A percentile compares a stretch with the other conserved stretches of the same genome.
Evolutionary conservation across 1,140 invertebrate species (phyloP).

Genomic region (Papilio aristodemus): DNA sequence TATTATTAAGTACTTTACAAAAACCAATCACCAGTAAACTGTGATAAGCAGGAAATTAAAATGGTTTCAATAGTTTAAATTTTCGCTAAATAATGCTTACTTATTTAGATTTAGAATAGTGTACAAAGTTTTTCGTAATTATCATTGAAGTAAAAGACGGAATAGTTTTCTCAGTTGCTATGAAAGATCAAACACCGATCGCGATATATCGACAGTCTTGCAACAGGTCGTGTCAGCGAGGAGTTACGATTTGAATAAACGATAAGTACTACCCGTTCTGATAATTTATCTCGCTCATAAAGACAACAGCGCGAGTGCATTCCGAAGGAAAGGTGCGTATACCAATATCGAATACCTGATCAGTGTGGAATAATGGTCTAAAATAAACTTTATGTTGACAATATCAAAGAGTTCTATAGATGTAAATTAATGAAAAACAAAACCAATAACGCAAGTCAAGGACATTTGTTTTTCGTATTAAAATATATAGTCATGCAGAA

Average conservation of each 20-base stretch:
- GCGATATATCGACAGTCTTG: neutral
- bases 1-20: too few species aligned
- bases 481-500: too few species aligned
- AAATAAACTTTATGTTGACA: neutral
- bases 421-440: neutral
- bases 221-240: slow-evolving; percentile 11
- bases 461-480: too few species aligned
- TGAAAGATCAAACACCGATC: neutral
- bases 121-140: neutral
- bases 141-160: neutral
- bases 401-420: neutral
- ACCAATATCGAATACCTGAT: slow-evolving; percentile 45
- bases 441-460: neutral
- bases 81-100: too few species aligned
- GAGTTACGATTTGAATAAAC: slow-evolving; percentile 25
- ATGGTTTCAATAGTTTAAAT: too few species aligned
- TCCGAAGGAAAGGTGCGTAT: slow-evolving; percentile 50
- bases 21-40: too few species aligned
- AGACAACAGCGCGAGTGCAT: slow-evolving; percentile 40
- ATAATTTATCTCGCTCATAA: slow-evolving; percentile 34
- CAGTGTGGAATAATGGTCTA: slow-evolving; percentile 34
- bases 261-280: slow-evolving; percentile 25
- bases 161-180: neutral
- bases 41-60: too few species aligned
- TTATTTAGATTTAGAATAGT: too few species aligned